Percentiles rank a stretch among this genome's conserved stretches.
These are phyloP conservation scores for Todus mexicanus DNA, from an alignment of 2,797 vertebrate genomes.

Conservation along the genomic window DNA sequence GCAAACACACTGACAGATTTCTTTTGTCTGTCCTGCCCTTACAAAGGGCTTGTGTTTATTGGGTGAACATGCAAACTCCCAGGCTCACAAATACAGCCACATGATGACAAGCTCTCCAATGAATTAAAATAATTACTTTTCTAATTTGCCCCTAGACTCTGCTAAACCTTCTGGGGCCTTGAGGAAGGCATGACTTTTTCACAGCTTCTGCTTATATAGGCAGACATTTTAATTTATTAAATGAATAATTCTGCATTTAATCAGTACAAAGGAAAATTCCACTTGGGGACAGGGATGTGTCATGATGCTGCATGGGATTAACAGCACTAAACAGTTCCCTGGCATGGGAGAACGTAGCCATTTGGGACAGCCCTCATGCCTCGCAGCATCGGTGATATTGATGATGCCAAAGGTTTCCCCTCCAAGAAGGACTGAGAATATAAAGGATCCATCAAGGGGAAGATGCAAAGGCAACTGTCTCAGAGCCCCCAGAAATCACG, in stretches of 20 bases:
- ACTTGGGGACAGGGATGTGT: background rate
- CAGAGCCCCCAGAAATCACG: background rate
- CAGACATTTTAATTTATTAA: constrained; percentile 12
- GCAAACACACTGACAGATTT: background rate
- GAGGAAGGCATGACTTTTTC: background rate
- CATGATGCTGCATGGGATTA: background rate
- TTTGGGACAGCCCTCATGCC: background rate
- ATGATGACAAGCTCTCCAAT: background rate
- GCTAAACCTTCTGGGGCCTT: background rate
- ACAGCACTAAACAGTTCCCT: background rate
- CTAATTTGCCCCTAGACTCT: background rate
- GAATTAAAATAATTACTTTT: constrained; percentile 45
- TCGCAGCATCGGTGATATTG: background rate
- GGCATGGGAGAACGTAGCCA: accelerated
- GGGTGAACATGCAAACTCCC: background rate
- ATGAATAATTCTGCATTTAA: constrained; percentile 6
- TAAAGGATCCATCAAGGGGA: background rate
- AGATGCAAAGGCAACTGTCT: background rate
- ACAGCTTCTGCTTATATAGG: background rate
- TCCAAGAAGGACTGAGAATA: background rate
- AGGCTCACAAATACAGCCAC: background rate
- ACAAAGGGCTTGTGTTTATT: background rate
- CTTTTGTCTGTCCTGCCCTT: background rate
- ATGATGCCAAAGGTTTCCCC: background rate
- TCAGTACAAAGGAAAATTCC: background rate